Evolutionary conservation across 1,140 invertebrate genomes (phyloP).

Genomic region (Artemia franciscana): DNA sequence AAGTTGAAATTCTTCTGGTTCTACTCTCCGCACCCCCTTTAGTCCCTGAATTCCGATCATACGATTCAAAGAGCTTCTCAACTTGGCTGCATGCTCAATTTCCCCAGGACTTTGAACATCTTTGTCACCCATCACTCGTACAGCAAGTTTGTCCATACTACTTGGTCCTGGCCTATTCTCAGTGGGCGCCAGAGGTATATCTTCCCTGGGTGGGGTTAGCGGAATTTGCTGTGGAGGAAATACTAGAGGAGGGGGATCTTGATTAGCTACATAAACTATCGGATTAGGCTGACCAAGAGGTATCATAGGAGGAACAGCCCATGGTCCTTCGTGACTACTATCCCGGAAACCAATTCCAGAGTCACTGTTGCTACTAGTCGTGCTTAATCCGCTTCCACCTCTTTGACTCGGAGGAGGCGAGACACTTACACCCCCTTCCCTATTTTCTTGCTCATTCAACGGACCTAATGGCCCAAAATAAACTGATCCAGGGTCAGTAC

Average conservation of each 20-base stretch:
- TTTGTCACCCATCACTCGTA: conserved; percentile 25
- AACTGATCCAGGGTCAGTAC: conserved; percentile 16
- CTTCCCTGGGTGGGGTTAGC: background rate
- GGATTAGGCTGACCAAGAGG: background rate
- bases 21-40: background rate
- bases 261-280: background rate
- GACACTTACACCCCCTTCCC: conserved; percentile 10
- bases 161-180: conserved; percentile 15
- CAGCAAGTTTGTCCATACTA: conserved; percentile 20
- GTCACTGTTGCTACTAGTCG: conserved; percentile 59
- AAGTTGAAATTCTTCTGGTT: background rate
- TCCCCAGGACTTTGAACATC: conserved; percentile 5
- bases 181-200: background rate
- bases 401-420: conserved; percentile 46
- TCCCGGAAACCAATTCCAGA: conserved; percentile 80
- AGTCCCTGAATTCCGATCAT: background rate
- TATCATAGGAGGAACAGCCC: background rate
- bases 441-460: conserved; percentile 10
- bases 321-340: conserved; percentile 39
- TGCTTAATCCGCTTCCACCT: conserved; percentile 27
- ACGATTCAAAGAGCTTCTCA: conserved; percentile 6
- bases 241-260: background rate
- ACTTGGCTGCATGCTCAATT: conserved; percentile 4
- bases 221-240: background rate
- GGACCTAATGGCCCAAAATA: conserved; percentile 11